Base-by-base conservation (phyloP, 2,113 vertebrate genomes). In the Sterna hirundo region DNA sequence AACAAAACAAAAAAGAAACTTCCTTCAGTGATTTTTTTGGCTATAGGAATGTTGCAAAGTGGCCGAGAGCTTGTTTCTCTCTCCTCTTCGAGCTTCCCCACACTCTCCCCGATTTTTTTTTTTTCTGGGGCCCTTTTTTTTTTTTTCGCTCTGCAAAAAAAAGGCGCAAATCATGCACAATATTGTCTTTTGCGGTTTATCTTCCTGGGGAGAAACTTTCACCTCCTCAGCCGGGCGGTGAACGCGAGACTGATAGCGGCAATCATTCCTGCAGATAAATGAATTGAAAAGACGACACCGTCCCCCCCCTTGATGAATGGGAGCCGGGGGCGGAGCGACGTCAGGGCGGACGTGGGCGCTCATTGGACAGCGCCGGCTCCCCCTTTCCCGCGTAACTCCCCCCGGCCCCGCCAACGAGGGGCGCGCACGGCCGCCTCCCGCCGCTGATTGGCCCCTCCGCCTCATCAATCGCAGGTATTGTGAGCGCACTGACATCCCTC, bases 221-320 rank as follows among this genome's bases (percentile, higher is more conserved):
- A 99, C 99, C 99, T 99, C 99, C 99, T 99, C 99, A 99, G 99
- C 99, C 99, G 99, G 99, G 99, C 99, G 98, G 99, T 99, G 99
- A 99, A 99, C 99, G 99, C 98, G 98, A 99, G 99, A 99, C 99
- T 99, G 99, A 99, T 99, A 99, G 99, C 99, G 98, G 99, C 99
- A 99, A 99, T 99, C 99, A 99, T 99, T 99, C 99, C 99, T 99
- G 99, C 99, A 99, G 99, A 99, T 99, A 99, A 99, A 99, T 99
- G 99, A 99, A 99, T 99, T 99, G 99, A 99, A 99, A 99, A 99
- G 99, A 99, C 99, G 99, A 99, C 99, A 99, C 99, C 98, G 99
- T 99, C 98, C 99, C 99, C 99, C 99, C 99, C 99, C 99, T 99
- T 99, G 99, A 99, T 99, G 99, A 99, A 99, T 99, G 99, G 98